Evolutionary conservation across 2,797 vertebrate species (phyloP).

Genomic region (Sylvilagus floridanus): DNA sequence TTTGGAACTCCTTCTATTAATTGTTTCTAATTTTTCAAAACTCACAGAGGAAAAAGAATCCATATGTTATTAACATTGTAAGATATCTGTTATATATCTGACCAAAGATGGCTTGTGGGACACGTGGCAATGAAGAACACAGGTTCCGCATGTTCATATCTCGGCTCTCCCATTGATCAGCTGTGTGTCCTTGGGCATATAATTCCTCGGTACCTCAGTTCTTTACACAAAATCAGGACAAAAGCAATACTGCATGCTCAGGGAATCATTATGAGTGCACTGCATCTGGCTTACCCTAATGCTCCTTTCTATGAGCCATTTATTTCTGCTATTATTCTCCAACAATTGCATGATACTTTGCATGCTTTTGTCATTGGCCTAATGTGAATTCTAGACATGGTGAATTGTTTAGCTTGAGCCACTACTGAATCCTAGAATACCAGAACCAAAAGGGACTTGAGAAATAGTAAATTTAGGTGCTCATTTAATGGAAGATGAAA

Average conservation of each 20-base stretch:
- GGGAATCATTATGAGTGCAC: background rate
- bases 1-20: background rate
- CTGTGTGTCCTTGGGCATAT: background rate
- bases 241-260: background rate
- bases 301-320: background rate
- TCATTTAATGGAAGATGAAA: background rate
- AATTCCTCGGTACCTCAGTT: background rate
- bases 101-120: background rate
- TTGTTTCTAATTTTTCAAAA: background rate
- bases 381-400: background rate
- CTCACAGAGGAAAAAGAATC: background rate
- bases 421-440: background rate
- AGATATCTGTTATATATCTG: background rate
- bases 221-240: background rate
- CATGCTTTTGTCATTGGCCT: background rate
- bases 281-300: background rate
- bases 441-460: background rate
- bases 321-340: background rate
- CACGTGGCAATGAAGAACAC: background rate
- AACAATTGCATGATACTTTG: background rate
- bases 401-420: background rate
- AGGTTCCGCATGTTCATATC: background rate
- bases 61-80: background rate
- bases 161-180: background rate
- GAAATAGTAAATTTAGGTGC: background rate